Evolutionary conservation across 2,113 vertebrate genomes (phyloP).

Genomic region (Cariama cristata): DNA sequence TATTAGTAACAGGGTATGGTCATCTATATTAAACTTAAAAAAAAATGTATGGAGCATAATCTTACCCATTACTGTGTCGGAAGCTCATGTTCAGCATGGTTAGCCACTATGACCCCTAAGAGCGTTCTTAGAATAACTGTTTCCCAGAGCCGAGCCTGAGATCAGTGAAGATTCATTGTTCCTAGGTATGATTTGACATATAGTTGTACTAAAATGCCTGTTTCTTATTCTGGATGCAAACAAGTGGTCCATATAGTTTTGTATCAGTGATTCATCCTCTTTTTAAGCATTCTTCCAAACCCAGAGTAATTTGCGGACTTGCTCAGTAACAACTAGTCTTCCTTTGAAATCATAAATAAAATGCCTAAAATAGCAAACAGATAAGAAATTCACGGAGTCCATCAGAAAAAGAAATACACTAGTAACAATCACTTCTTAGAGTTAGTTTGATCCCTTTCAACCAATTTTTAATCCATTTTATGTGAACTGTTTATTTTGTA

Average conservation of each 20-base stretch:
- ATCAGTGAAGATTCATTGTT: neutral
- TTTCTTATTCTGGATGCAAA: neutral
- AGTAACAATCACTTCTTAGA: neutral
- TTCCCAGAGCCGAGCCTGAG: fast-evolving
- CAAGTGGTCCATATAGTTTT: neutral
- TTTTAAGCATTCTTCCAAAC: neutral
- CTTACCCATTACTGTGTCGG: neutral
- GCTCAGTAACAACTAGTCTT: neutral
- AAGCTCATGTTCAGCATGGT: neutral
- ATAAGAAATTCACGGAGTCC: neutral
- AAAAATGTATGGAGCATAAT: neutral
- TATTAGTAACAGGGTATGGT: neutral
- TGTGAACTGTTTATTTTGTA: neutral
- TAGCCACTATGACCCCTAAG: neutral
- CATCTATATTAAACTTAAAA: neutral
- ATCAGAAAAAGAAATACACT: neutral
- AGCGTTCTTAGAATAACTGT: neutral
- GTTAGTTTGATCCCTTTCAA: neutral
- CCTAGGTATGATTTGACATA: neutral
- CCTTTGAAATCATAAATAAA: conserved; percentile 3
- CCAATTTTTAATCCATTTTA: neutral
- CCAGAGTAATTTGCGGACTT: neutral
- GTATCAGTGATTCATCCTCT: neutral
- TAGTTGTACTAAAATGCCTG: neutral
- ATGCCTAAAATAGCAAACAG: neutral